Base-by-base conservation (phyloP, 2,113 vertebrate species). In the Malurus cyaneus region DNA sequence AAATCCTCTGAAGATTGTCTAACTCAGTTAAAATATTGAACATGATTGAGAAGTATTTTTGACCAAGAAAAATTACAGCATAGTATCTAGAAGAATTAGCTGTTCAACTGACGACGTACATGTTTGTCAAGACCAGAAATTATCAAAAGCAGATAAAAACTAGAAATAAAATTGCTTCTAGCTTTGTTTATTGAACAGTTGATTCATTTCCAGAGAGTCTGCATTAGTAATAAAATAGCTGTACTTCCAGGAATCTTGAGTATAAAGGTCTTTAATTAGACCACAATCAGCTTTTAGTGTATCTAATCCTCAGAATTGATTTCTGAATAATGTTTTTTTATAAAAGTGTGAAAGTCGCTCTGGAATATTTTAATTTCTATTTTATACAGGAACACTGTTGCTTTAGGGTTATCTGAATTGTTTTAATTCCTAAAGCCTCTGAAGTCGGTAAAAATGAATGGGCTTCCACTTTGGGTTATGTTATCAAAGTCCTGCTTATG, bases 1-100 rank as follows among this genome's bases (percentile, higher is more conserved):
- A 93, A 89, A 64, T 66, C 14, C 61, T 96, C 61, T 79, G 44
- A 65, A 59, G 79, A 73, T 88, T 53, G 46, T 80, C 46, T 92
- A 47, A 54, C 50, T 77, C n/a, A 86, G 46, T 90, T 92, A 77
- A 92, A 92, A 42, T 88, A 73, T 41, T 82, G n/a, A 87, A 79
- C 17, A n/a, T 92, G 64, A 87, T 8, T 79, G 77, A 89, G 92
- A 47, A 84, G 72, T 76, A 23, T 26, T 76, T 93, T 79, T 94
- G 54, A 76, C 59, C 59, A 61, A 73, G 78, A 78, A 86, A 80
- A 93, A 31, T 49, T 60, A 46, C 11, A 65, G 4, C 79, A 8
- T 79, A 72, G 17, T 67, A 41, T 31, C 36, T 57, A 89, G 36
- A 87, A 87, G 53, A 94, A 23, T 49, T 87, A 52, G 26, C 49